phyloP scores from a whole-genome alignment of 2,113 vertebrate genomes.

The Sturnira hondurensis region DNA sequence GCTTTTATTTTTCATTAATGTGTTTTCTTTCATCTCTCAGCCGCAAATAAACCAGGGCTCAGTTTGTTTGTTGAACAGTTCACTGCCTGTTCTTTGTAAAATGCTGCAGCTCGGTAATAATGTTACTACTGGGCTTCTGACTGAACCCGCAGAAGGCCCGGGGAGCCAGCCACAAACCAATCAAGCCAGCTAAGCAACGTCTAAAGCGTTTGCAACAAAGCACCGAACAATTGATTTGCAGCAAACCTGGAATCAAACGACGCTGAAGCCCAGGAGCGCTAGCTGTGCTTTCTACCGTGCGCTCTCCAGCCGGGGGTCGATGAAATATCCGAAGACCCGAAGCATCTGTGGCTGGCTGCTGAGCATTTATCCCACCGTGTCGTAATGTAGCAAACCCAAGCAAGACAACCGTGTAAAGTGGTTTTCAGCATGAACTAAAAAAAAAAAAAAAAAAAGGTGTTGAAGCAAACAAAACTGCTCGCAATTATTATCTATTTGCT shows the following conservation, averaged over 20 bases:
- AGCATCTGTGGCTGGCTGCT: background rate
- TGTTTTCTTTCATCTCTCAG: constrained; percentile 57
- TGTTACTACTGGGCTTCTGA: constrained; percentile 48
- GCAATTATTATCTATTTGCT: constrained; percentile 6
- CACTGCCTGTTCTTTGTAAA: constrained; percentile 36
- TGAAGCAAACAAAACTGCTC: background rate
- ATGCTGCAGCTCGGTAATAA: constrained; percentile 46
- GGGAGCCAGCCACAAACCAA: constrained; percentile 43
- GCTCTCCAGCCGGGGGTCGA: background rate
- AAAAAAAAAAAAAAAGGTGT: background rate
- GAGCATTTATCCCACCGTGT: background rate
- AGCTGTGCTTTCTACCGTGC: background rate
- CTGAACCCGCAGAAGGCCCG: constrained; percentile 23
- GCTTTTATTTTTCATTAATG: constrained; percentile 47
- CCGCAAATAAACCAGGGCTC: constrained; percentile 40
- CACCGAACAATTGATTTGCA: constrained; percentile 29
- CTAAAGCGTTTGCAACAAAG: constrained; percentile 35
- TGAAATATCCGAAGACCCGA: constrained; percentile 42
- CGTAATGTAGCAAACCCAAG: constrained; percentile 19
- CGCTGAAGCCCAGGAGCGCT: constrained; percentile 9
- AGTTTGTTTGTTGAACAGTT: constrained; percentile 54
- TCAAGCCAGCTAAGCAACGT: background rate
- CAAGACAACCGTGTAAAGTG: background rate
- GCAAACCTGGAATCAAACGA: constrained; percentile 45
- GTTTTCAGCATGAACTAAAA: background rate